Evolutionary conservation across 2,113 vertebrate genomes (phyloP), one percentile per base, ranked within the genome.

Genomic region (Anarhynchus alexandrinus): DNA sequence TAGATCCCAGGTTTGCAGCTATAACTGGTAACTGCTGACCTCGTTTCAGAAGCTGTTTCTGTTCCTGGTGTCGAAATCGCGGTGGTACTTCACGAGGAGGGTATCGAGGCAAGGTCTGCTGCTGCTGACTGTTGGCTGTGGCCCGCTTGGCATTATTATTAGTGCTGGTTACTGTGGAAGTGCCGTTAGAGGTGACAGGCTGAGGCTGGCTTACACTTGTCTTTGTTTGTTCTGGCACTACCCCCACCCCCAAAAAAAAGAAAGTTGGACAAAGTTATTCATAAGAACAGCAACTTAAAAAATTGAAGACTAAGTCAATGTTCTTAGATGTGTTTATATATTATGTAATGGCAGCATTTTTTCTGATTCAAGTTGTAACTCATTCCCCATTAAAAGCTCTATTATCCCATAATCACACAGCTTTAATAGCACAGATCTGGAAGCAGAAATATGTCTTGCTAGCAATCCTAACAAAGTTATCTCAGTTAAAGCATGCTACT

Each of bases 81-180:
- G 98, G 98, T 82, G 98, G 99, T 95, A 99, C 98, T 99, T 99
- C 98, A 94, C 98, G 98, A 97, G 99, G 98, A 95, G 98, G 98
- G 98, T 98, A 98, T 70, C 98, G 98, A 97, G 98, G 98, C 98
- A 98, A 98, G 98, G 98, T 94, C 96, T 98, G 98, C 95, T 97
- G 97, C 97, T 97, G 98, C 93, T 97, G 97, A 98, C 96, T 98
- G 98, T 96, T 98, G 98, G 98, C 98, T 98, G 98, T 91, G 98
- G 98, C 98, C 98, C 98, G 98, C 98, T 99, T 99, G 99, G 99
- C 99, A 99, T 99, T 97, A 99, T 99, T 99, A 98, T 98, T 94
- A 98, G 98, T 98, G 98, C 98, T 98, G 98, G 98, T 98, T 98
- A 95, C 97, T 97, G 98, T 97, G 98, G 98, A 98, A 98, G 98